Conservation (phyloP, 35 echinoderm and acorn worm species). For the Ptychodera flava region DNA sequence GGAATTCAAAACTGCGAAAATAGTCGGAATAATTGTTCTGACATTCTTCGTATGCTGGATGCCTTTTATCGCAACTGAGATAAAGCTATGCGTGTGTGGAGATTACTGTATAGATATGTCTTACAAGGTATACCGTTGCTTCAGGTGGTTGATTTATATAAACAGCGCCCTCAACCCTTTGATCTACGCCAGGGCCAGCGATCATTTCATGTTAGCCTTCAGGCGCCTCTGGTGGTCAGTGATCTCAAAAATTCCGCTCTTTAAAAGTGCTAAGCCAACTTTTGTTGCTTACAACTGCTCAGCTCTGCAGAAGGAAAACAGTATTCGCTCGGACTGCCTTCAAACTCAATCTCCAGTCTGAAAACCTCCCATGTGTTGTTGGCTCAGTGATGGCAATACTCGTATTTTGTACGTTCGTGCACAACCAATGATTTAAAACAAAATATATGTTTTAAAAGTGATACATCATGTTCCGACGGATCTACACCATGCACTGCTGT, state of each 20-base stretch:
- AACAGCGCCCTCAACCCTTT: neutral
- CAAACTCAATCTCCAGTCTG: too few species aligned
- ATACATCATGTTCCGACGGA: too few species aligned
- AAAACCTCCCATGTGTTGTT: too few species aligned
- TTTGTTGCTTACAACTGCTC: too few species aligned
- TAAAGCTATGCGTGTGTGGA: neutral
- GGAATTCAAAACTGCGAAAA: neutral
- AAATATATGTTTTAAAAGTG: too few species aligned
- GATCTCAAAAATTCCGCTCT: neutral
- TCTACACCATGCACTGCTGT: too few species aligned
- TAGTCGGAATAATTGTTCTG: neutral
- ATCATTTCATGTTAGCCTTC: neutral
- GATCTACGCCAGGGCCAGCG: neutral
- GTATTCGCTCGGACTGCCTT: too few species aligned
- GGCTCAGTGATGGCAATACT: too few species aligned
- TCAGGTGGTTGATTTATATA: neutral
- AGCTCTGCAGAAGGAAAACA: too few species aligned
- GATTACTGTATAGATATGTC: neutral
- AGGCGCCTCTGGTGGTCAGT: neutral
- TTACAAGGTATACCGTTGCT: neutral
- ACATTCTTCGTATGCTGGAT: neutral
- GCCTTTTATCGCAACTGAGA: neutral
- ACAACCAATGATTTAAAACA: too few species aligned
- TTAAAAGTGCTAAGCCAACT: neutral
- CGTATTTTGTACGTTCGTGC: too few species aligned